Base-by-base conservation (phyloP, 1,140 invertebrate species). In the Calliopsis andreniformis region DNA sequence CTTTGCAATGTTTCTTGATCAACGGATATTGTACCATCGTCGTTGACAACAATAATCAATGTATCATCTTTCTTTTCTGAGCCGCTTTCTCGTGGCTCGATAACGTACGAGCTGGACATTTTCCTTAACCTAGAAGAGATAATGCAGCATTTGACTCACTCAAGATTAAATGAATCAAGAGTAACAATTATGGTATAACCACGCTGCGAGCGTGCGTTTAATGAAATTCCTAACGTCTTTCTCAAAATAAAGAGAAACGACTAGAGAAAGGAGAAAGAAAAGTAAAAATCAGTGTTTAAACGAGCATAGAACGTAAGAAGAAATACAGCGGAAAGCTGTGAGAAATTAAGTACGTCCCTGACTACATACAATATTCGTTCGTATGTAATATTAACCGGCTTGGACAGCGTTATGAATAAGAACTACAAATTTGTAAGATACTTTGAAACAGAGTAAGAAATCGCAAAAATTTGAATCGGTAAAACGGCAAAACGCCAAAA, bases 21-120 rank as follows among this genome's bases (percentile, higher is more conserved):
- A 30, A 96, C 94, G 53, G 94, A 94, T 75, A 96, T 92, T 49
- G 93, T 93, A 82, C 95, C 95, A 93, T 95, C 95, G 89, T 96
- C 95, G 86, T 95, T 95, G 86, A 95, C 94, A 86, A 96, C 94
- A 89, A 96, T 94, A 80, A 96, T 95, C 82, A 96, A 88, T 49
- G 90, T 93, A 56, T 93, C 91, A 63, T 92, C 92, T 69, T 92
- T 91, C 68, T 91, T 91, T 6, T 67, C 61, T 14, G 84, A 79
- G 47, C 53, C 80, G 70, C 76, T 89, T 28, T 90, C 88, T 28
- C 87, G 84, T 67, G 90, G 87, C 70, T 92, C 90, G 0, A 91
- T 76, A 72, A 92, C 85, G 35, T 88, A 90, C 12, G 91, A 90
- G 77, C 87, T 92, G 49, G 91, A 92, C 91, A 92, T 92, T 61